phyloP scores from a whole-genome alignment of 2,797 vertebrate genomes.

The Muscicapa comitata region DNA sequence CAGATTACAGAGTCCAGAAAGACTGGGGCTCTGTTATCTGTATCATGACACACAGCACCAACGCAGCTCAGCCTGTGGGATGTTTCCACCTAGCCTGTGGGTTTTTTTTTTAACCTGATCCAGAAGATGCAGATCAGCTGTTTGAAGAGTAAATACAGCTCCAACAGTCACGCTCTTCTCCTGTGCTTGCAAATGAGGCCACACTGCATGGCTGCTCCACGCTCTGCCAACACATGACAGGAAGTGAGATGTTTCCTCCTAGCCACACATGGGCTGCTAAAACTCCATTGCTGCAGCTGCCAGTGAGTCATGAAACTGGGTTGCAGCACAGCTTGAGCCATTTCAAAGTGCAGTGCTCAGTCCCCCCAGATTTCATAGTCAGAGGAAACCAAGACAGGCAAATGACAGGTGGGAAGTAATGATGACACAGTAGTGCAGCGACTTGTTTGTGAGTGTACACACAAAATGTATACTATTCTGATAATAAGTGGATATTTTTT shows the following conservation, averaged over 20 bases:
- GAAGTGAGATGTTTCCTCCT: not conserved
- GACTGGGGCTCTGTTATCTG: not conserved
- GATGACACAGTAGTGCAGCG: not conserved
- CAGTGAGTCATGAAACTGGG: not conserved
- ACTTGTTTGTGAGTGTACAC: not conserved
- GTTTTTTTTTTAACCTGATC: not conserved
- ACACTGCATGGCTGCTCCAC: accelerated
- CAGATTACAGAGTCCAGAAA: not conserved
- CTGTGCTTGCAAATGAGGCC: not conserved
- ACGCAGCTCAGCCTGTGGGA: not conserved
- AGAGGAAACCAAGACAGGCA: not conserved
- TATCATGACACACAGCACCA: not conserved
- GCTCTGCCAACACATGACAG: not conserved
- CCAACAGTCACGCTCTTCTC: not conserved
- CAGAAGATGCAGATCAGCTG: not conserved
- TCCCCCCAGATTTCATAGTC: not conserved
- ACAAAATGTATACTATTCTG: not conserved
- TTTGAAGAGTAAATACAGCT: not conserved
- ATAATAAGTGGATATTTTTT: not conserved
- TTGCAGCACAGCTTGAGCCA: not conserved
- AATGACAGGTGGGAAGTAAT: not conserved
- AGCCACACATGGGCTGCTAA: not conserved
- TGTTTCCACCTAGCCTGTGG: not conserved
- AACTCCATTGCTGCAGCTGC: not conserved
- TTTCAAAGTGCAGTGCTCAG: not conserved